Evolutionary conservation across 2,113 vertebrate genomes (phyloP).

Genomic region (Amphiprion percula): DNA sequence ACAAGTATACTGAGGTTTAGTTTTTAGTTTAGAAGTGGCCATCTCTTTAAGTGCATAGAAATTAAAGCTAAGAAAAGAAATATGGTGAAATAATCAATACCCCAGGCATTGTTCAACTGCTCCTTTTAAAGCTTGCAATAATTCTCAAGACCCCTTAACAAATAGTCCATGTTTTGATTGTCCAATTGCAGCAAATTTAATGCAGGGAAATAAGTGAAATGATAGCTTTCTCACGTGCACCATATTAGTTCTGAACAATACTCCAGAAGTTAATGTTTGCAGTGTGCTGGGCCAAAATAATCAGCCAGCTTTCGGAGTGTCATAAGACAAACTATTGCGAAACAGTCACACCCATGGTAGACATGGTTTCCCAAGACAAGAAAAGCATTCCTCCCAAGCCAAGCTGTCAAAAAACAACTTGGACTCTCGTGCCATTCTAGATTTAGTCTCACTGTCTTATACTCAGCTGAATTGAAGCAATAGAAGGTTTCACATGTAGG

Average conservation of each 20-base stretch:
- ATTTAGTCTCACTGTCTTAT: constrained; percentile 9
- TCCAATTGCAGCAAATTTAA: background rate
- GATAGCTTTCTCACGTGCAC: background rate
- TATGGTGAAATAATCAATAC: background rate
- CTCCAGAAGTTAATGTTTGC: background rate
- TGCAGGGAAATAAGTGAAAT: constrained; percentile 5
- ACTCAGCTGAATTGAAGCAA: background rate
- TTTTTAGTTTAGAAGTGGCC: background rate
- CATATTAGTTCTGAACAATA: constrained; percentile 2
- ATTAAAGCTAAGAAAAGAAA: background rate
- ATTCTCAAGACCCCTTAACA: background rate
- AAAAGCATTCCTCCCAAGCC: constrained; percentile 39
- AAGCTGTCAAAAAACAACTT: background rate
- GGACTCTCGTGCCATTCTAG: background rate
- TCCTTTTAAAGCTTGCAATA: background rate
- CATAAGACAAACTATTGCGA: constrained; percentile 47
- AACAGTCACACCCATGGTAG: constrained; percentile 55
- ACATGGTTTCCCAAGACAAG: constrained; percentile 28
- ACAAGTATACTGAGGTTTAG: constrained; percentile 2
- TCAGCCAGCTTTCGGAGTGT: constrained; percentile 29
- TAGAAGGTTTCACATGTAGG: background rate
- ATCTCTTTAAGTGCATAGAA: background rate
- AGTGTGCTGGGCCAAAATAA: constrained; percentile 21
- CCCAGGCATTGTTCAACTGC: background rate
- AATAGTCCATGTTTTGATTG: background rate